Evolutionary conservation across 2,888 invertebrate species (phyloP).

Genomic region (Cremastinae sp.): DNA sequence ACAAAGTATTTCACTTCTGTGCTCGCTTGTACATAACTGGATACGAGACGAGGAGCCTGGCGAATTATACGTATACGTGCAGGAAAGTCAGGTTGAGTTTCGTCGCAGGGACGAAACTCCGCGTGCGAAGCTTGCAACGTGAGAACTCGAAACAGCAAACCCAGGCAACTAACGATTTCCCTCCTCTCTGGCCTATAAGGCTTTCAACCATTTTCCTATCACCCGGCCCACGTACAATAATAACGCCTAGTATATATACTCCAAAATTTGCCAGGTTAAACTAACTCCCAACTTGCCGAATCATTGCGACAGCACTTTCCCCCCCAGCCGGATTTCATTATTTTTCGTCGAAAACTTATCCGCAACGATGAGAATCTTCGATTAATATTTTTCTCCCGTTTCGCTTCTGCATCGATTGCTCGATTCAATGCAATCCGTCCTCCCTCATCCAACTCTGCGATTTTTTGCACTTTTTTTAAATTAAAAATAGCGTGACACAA

Average conservation of each 20-base stretch:
- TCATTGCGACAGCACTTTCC: no score
- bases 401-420: no score
- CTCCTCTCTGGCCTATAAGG: constrained; percentile 32
- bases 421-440: no score
- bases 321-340: no score
- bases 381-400: no score
- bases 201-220: constrained; percentile 22
- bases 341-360: no score
- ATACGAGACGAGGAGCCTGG: constrained; percentile 11
- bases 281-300: constrained; percentile 1
- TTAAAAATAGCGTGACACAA: no score
- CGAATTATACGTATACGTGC: constrained; percentile 23
- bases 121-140: constrained; percentile 27
- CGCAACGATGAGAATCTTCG: no score
- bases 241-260: constrained; percentile 1
- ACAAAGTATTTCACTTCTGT: constrained; percentile 51
- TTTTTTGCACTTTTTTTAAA: no score
- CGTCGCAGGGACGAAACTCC: constrained; percentile 32
- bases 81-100: constrained; percentile 44
- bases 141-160: constrained; percentile 52
- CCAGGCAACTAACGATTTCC: constrained; percentile 50
- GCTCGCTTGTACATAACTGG: constrained; percentile 34
- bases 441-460: no score
- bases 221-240: constrained; percentile 5
- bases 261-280: constrained; percentile 31